Percentiles rank a stretch among this genome's conserved stretches.
Conservation (phyloP, 2,888 invertebrate species). For the Aphelenchoides bicaudatus region DNA sequence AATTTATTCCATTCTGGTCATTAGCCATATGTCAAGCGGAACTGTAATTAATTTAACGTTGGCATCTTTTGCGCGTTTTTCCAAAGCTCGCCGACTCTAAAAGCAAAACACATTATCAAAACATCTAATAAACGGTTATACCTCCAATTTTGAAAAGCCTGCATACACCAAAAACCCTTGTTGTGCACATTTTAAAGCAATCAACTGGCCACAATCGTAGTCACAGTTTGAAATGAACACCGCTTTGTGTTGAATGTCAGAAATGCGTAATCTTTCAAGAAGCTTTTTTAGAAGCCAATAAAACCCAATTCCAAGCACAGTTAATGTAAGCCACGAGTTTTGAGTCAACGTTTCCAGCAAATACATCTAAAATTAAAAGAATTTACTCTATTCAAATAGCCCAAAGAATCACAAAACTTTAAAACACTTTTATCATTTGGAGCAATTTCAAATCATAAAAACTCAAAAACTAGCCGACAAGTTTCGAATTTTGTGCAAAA, state of each 20-base stretch:
- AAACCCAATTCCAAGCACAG: neutral
- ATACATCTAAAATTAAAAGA: slow-evolving; percentile 1
- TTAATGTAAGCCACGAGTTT: slow-evolving; percentile 5
- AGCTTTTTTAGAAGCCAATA: neutral
- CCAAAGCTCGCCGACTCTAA: slow-evolving; percentile 2
- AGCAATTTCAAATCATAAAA: too few species aligned
- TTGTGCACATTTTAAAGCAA: slow-evolving; percentile 62
- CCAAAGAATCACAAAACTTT: too few species aligned
- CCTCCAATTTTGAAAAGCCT: slow-evolving; percentile 67
- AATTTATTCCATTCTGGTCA: neutral
- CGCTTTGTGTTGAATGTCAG: slow-evolving; percentile 33
- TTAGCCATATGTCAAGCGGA: neutral
- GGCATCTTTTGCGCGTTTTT: neutral
- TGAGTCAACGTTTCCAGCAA: neutral
- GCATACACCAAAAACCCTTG: slow-evolving; percentile 76
- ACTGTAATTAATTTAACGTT: neutral
- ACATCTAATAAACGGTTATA: slow-evolving; percentile 22
- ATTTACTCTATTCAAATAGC: too few species aligned
- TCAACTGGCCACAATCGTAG: slow-evolving; percentile 58
- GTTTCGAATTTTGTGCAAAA: too few species aligned
- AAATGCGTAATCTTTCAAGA: slow-evolving; percentile 13
- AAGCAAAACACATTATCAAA: neutral
- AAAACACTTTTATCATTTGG: too few species aligned
- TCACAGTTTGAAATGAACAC: slow-evolving; percentile 32
- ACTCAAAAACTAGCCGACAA: too few species aligned